Evolutionary conservation across 2,888 invertebrate species (phyloP), one percentile per base, ranked within the genome.

Genomic region (Clitarchus hookeri): DNA sequence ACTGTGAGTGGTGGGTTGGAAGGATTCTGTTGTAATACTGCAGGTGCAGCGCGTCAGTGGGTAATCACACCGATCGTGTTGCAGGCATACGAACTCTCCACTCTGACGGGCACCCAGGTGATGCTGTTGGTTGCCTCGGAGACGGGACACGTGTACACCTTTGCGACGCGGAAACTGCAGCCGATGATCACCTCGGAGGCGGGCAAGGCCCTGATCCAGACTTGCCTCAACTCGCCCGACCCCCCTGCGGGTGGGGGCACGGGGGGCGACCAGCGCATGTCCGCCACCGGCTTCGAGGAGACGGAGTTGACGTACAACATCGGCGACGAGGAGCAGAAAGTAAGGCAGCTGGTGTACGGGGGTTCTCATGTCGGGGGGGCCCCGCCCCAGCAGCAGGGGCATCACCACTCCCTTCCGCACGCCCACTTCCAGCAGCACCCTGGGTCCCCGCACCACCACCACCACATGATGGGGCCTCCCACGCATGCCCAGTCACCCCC

Each of bases 121-220:
- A 99, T 99, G 99, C 94, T 99, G 90, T 94, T 99, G 91, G 99
- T 99, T 89, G 99, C 99, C 88, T 98, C 98, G 88, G 99, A 99
- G 92, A 99, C 99, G 27, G 99, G 99, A 86, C 99, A 99, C 93
- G 99, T 99, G 90, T 99, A 99, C 93, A 99, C 99, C 88, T 99
- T 99, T 93, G 99, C 99, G 88, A 99, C 99, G 89, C 95, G 98
- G 89, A 98, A 98, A 92, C 94, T 99, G 86, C 98, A 99, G 92
- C 99, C 99, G 89, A 99, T 99, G 99, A 99, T 99, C 92, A 99
- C 98, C 84, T 98, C 98, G 89, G 97, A 97, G 91, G 96, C 97
- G 87, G 99, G 99, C 89, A 99, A 99, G 92, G 97, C 98, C 89
- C 94, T 99, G 89, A 99, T 99, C 91, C 99, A 99, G 93, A 99